Percentiles rank a stretch among this genome's conserved stretches.
phyloP scores from a whole-genome alignment of 2,113 vertebrate species.

The Brevimyrus niger region DNA sequence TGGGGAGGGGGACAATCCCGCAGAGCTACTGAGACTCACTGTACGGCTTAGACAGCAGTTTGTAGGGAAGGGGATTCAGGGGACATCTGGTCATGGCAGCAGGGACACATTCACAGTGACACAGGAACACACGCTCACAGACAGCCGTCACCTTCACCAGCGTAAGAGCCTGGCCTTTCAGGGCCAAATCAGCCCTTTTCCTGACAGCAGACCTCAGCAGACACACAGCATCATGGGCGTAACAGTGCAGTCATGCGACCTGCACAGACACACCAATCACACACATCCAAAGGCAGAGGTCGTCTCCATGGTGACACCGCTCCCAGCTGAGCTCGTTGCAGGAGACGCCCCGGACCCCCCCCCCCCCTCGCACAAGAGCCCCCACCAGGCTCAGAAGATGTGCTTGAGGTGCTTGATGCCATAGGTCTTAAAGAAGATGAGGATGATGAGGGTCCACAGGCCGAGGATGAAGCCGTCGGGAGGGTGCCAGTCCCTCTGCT shows the following conservation, averaged over 20 bases:
- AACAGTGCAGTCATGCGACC: not conserved
- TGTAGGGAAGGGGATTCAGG: not conserved
- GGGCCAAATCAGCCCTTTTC: not conserved
- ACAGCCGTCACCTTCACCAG: not conserved
- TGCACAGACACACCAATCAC: not conserved
- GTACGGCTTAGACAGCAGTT: not conserved
- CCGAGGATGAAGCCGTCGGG: slow-evolving; percentile 96
- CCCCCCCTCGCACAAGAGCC: not conserved
- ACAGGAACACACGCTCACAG: not conserved
- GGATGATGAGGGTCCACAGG: slow-evolving; percentile 89
- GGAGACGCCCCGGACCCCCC: not conserved
- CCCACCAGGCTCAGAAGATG: slow-evolving; percentile 69
- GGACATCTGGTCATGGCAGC: not conserved
- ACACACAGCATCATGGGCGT: not conserved
- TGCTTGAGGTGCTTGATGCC: slow-evolving; percentile 96
- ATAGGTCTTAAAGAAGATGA: slow-evolving; percentile 95
- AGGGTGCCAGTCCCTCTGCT: slow-evolving; percentile 94
- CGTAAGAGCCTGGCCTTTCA: not conserved
- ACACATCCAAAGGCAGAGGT: not conserved
- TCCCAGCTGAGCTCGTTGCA: not conserved
- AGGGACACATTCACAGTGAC: not conserved
- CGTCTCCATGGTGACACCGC: not conserved
- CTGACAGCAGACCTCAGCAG: not conserved
- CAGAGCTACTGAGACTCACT: not conserved
- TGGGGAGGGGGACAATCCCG: not conserved